A percentile compares a stretch with the other conserved stretches of the same genome.
These are phyloP conservation scores for Polietes domitor DNA, from an alignment of 2,888 invertebrate species.

Conservation along the genomic window DNA sequence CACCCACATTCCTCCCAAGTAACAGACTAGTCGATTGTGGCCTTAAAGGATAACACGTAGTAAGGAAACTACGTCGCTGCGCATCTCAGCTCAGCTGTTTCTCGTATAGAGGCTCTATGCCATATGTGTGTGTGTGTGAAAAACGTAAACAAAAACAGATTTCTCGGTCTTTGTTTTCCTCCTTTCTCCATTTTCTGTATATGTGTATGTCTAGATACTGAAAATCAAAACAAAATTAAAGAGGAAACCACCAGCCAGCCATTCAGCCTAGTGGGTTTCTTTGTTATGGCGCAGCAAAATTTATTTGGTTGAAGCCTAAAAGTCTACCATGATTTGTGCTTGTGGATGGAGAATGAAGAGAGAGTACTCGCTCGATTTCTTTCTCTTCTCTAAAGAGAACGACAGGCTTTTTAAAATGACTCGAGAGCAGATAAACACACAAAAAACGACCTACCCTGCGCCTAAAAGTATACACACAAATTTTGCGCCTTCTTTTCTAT, in stretches of 20 bases:
- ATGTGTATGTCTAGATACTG: conserved; percentile 38
- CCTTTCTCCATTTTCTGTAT: neutral
- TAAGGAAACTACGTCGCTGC: neutral
- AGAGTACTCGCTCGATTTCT: neutral
- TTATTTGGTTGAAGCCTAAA: conserved; percentile 47
- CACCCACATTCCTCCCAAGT: neutral
- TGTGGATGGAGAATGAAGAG: neutral
- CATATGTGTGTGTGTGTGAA: neutral
- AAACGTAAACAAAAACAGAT: conserved; percentile 45
- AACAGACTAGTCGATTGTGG: neutral
- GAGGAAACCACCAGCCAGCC: neutral
- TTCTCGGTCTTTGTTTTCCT: neutral
- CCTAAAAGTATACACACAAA: conserved; percentile 18
- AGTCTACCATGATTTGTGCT: conserved; percentile 39
- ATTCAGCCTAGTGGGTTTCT: too few relatives aligned
- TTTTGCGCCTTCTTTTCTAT: neutral
- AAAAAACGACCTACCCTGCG: neutral
- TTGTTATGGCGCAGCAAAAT: neutral
- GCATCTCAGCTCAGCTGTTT: conserved; percentile 53
- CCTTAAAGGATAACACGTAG: neutral
- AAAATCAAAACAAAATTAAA: conserved; percentile 47
- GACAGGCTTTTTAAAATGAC: neutral
- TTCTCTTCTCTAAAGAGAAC: neutral
- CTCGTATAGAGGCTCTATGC: neutral
- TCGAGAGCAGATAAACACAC: neutral